phyloP scores from a whole-genome alignment of 2,888 invertebrate genomes.

The Kuschelorhynchus macadamiae region DNA sequence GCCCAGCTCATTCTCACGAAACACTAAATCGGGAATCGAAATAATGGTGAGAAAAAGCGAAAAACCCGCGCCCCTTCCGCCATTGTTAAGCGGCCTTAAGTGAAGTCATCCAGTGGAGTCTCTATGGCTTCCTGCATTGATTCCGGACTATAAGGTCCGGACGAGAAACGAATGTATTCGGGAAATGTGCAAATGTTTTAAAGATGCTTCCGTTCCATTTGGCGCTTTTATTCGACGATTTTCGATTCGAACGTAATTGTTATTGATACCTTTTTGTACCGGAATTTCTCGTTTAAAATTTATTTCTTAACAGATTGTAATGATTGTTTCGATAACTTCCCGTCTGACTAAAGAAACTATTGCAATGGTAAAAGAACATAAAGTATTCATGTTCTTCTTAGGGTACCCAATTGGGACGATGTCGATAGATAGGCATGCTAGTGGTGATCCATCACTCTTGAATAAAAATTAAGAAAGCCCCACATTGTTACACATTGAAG shows the following conservation, averaged over 20 bases:
- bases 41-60: conserved; percentile 45
- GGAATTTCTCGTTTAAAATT: no score
- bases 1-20: conserved; percentile 37
- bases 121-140: conserved; percentile 47
- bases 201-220: conserved; percentile 39
- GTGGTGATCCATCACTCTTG: no score
- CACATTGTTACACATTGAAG: no score
- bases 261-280: conserved; percentile 2
- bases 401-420: no score
- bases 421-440: no score
- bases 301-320: no score
- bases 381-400: no score
- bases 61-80: conserved; percentile 38
- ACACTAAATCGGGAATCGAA: conserved; percentile 42
- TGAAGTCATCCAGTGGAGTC: conserved; percentile 43
- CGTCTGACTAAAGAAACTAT: no score
- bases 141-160: conserved; percentile 36
- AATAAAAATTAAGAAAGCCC: no score
- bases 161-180: conserved; percentile 38
- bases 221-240: conserved; percentile 20
- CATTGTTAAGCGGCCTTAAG: conserved; percentile 46
- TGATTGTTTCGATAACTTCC: no score
- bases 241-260: conserved; percentile 22
- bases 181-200: conserved; percentile 46
- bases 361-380: no score